Evolutionary conservation across 2,888 invertebrate species (phyloP).

Genomic region (Tiliacea aurago): DNA sequence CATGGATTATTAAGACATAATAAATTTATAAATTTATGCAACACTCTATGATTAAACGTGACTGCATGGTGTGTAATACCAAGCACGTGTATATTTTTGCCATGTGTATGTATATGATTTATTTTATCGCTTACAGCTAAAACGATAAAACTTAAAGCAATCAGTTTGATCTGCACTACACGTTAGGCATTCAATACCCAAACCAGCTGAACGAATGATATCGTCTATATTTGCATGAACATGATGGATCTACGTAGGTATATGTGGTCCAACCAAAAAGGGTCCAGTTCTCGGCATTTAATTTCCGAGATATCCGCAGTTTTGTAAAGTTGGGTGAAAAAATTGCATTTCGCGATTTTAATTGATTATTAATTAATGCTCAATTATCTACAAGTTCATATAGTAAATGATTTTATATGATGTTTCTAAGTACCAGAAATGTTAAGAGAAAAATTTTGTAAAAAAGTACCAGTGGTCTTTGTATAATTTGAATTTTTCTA

Average conservation of each 20-base stretch:
- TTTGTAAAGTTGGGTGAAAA: too few species aligned
- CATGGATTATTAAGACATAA: slow-evolving; percentile 28
- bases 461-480: too few species aligned
- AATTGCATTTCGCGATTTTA: too few species aligned
- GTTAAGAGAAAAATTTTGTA: too few species aligned
- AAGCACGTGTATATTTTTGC: slow-evolving; percentile 44
- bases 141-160: slow-evolving; percentile 28
- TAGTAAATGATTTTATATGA: too few species aligned
- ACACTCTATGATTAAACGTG: slow-evolving; percentile 32
- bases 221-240: neutral
- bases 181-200: neutral
- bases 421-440: too few species aligned
- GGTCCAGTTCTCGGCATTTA: too few species aligned
- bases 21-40: slow-evolving; percentile 22
- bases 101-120: slow-evolving; percentile 19
- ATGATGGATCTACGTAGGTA: neutral
- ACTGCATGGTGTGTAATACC: slow-evolving; percentile 21
- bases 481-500: too few species aligned
- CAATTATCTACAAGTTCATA: too few species aligned
- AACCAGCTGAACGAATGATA: neutral
- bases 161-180: slow-evolving; percentile 12
- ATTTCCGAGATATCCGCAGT: too few species aligned
- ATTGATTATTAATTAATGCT: too few species aligned
- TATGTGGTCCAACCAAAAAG: too few species aligned
- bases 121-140: slow-evolving; percentile 33